phyloP scores from a whole-genome alignment of 2,113 vertebrate genomes.

The Xiphophorus couchianus region DNA sequence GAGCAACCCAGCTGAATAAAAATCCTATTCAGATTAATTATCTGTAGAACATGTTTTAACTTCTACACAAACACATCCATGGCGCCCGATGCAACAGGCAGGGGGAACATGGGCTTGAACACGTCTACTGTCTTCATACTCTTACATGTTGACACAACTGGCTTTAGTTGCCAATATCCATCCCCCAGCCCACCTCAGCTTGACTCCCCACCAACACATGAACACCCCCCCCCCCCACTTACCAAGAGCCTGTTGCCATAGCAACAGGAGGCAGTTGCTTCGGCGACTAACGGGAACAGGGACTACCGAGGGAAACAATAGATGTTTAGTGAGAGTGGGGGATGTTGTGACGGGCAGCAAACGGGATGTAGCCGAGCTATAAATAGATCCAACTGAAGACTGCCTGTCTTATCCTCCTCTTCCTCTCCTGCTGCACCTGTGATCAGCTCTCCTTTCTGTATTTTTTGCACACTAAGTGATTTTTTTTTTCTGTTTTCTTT shows the following conservation, averaged over 20 bases:
- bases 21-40: neutral
- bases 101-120: too few relatives aligned
- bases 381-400: conserved; percentile 62
- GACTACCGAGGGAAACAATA: conserved; percentile 65
- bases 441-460: conserved; percentile 4
- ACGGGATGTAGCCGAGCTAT: conserved; percentile 46
- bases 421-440: conserved; percentile 20
- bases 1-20: neutral
- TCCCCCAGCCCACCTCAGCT: conserved; percentile 11
- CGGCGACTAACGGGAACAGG: conserved; percentile 75
- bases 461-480: conserved; percentile 14
- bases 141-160: neutral
- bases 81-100: too few relatives aligned
- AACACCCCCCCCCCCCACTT: conserved; percentile 43
- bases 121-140: neutral
- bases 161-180: neutral
- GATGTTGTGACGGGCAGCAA: conserved; percentile 47
- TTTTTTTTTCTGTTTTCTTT: neutral
- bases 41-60: too few relatives aligned
- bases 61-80: too few relatives aligned
- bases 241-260: conserved; percentile 76
- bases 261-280: conserved; percentile 81
- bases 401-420: conserved; percentile 25
- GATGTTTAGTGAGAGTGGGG: conserved; percentile 45
- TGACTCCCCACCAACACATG: conserved; percentile 19